These are phyloP conservation scores for Canis aureus DNA, from an alignment of 2,113 vertebrate species.

Conservation along the genomic window DNA sequence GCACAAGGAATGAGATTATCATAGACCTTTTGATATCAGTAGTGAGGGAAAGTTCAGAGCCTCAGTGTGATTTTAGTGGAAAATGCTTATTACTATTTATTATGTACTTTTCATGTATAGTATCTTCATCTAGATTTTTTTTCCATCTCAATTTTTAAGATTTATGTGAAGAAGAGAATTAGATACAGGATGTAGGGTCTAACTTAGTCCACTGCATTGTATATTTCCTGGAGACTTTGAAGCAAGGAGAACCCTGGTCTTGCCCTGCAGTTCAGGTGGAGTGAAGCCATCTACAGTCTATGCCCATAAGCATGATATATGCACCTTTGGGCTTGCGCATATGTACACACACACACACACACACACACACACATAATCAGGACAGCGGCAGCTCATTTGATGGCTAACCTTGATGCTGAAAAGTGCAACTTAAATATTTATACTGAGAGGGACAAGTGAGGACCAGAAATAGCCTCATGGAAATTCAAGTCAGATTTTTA, in stretches of 20 bases:
- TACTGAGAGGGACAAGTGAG: neutral
- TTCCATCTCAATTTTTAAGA: neutral
- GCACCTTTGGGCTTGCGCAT: neutral
- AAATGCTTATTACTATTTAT: neutral
- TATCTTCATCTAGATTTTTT: neutral
- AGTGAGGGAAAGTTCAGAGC: neutral
- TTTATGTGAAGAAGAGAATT: neutral
- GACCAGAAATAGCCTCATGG: neutral
- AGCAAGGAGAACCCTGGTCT: neutral
- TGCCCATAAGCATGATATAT: slow-evolving; percentile 51
- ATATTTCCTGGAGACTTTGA: neutral
- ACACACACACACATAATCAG: neutral
- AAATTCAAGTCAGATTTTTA: slow-evolving; percentile 49
- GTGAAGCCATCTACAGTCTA: slow-evolving; percentile 46
- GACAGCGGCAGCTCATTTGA: slow-evolving; percentile 33
- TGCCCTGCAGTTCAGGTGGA: neutral
- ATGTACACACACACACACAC: rapidly evolving
- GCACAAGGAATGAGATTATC: slow-evolving; percentile 13
- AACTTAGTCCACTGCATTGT: neutral
- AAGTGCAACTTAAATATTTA: neutral
- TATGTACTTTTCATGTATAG: neutral
- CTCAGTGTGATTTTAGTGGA: neutral
- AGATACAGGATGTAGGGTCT: neutral
- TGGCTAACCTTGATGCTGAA: neutral
- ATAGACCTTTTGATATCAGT: neutral